Evolutionary conservation across 1,140 invertebrate species (phyloP).

Genomic region (Triops cancriformis): DNA sequence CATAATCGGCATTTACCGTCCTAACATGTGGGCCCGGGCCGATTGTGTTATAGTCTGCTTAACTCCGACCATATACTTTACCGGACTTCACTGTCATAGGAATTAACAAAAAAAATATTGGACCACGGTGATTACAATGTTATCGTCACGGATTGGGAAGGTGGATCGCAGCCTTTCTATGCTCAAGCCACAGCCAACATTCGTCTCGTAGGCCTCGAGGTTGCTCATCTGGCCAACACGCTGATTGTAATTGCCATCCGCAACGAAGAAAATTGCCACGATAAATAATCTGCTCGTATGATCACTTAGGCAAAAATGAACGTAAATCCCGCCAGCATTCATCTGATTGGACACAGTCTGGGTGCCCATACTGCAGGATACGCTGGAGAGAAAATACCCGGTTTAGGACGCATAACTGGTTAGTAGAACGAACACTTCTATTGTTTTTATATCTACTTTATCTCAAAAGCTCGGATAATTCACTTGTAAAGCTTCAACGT

Average conservation of each 20-base stretch:
- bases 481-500: no score
- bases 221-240: slow-evolving; percentile 28
- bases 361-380: slow-evolving; percentile 78
- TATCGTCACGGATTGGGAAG: slow-evolving; percentile 32
- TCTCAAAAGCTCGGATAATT: no score
- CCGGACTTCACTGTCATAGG: no score
- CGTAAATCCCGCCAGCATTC: slow-evolving; percentile 57
- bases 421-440: background rate
- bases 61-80: no score
- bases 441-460: background rate
- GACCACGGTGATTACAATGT: slow-evolving; percentile 29
- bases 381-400: slow-evolving; percentile 59
- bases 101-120: background rate
- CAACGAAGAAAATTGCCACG: background rate
- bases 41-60: no score
- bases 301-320: slow-evolving; percentile 57
- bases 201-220: slow-evolving; percentile 34
- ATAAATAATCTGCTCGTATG: slow-evolving; percentile 21
- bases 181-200: slow-evolving; percentile 33
- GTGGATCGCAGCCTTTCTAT: slow-evolving; percentile 29
- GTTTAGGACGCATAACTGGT: slow-evolving; percentile 63
- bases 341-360: slow-evolving; percentile 74
- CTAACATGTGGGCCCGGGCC: no score
- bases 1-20: no score
- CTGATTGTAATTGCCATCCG: background rate